These are phyloP conservation scores for Globicephala melas DNA, from an alignment of 2,113 vertebrate genomes.

Conservation along the genomic window DNA sequence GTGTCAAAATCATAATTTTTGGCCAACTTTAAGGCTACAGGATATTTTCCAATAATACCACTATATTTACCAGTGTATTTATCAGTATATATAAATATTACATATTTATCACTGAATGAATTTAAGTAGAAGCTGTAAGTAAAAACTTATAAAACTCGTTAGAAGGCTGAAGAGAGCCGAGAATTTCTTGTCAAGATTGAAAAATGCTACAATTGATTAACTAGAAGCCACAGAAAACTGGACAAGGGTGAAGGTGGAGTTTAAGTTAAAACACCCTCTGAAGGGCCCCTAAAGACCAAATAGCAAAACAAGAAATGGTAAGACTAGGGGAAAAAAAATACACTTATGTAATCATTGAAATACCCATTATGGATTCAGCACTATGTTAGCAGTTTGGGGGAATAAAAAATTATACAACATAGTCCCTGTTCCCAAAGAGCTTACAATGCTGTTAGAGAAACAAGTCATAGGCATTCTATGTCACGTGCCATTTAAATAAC, in stretches of 20 bases:
- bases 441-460: neutral
- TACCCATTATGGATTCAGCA: neutral
- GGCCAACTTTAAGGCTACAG: neutral
- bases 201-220: neutral
- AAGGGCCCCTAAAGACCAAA: neutral
- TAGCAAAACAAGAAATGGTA: neutral
- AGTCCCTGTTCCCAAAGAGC: neutral
- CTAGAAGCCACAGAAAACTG: conserved; percentile 4
- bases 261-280: conserved; percentile 10
- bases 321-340: neutral
- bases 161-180: neutral
- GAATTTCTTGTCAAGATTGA: neutral
- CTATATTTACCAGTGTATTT: neutral
- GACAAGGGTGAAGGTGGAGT: neutral
- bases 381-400: neutral
- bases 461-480: neutral
- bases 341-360: neutral
- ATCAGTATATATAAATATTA: neutral
- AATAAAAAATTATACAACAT: neutral
- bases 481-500: neutral
- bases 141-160: conserved; percentile 17
- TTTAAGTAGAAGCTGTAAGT: neutral
- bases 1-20: neutral
- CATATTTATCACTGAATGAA: neutral
- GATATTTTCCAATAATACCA: neutral